phyloP scores from a whole-genome alignment of 2,888 invertebrate genomes.

The Malthinus flaveolus region DNA sequence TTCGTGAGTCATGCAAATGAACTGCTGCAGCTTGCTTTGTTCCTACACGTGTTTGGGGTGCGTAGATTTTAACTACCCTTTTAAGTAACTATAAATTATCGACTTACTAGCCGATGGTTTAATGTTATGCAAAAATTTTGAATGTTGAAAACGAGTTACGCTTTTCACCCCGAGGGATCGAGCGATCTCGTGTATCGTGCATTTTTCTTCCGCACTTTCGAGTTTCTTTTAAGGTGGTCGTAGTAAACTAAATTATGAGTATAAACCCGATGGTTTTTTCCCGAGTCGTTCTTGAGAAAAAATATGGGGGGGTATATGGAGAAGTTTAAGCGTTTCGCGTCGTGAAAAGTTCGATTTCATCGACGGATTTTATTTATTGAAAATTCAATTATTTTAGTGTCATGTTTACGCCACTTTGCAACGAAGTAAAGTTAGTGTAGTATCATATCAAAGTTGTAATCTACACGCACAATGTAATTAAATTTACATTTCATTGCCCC shows the following conservation, averaged over 20 bases:
- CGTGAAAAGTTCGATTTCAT: not conserved
- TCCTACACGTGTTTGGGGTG: constrained; percentile 30
- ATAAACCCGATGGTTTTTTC: constrained; percentile 4
- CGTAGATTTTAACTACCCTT: constrained; percentile 6
- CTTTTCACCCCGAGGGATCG: too few species aligned
- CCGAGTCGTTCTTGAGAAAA: not conserved
- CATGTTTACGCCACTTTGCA: constrained; percentile 21
- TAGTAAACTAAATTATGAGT: constrained; percentile 4
- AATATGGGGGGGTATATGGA: not conserved
- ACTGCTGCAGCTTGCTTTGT: constrained; percentile 25
- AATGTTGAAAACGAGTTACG: too few species aligned
- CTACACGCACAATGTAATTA: constrained; percentile 30
- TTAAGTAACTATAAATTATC: constrained; percentile 4
- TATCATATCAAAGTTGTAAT: constrained; percentile 29
- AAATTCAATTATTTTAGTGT: constrained; percentile 24
- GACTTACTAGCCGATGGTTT: not conserved
- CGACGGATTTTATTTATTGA: constrained; percentile 13
- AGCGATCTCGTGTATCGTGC: too few species aligned
- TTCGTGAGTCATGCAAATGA: constrained; percentile 34
- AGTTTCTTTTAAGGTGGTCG: not conserved
- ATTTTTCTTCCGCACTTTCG: not conserved
- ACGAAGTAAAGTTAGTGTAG: constrained; percentile 24
- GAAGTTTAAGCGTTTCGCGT: not conserved
- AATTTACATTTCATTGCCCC: constrained; percentile 30
- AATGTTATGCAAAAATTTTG: not conserved